These are phyloP conservation scores for Alosa alosa DNA, from an alignment of 2,113 vertebrate genomes.

Conservation along the genomic window DNA sequence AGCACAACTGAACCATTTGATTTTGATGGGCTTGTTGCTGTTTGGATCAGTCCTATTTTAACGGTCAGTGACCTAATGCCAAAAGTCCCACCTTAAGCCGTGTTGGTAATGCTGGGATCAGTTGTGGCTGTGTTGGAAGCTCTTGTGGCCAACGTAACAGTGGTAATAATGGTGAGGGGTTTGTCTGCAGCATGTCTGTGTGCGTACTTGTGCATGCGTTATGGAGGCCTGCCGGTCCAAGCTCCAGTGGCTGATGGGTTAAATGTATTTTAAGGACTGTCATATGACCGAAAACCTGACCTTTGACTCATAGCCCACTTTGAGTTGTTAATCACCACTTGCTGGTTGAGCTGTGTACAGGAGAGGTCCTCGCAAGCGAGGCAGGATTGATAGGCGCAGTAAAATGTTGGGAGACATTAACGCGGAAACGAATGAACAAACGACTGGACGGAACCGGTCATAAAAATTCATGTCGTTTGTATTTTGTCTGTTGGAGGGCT, in stretches of 20 bases:
- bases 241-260: constrained; percentile 55
- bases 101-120: constrained; percentile 49
- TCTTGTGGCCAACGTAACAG: constrained; percentile 23
- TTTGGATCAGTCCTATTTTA: constrained; percentile 64
- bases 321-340: constrained; percentile 44
- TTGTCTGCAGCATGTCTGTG: constrained; percentile 8
- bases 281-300: constrained; percentile 57
- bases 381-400: neutral
- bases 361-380: neutral
- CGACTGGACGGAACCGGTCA: neutral
- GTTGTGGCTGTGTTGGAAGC: constrained; percentile 29
- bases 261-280: constrained; percentile 64
- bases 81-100: constrained; percentile 53
- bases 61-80: constrained; percentile 58
- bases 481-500: neutral
- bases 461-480: neutral
- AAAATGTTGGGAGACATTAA: neutral
- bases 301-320: constrained; percentile 48
- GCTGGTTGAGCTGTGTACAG: constrained; percentile 3
- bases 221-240: constrained; percentile 19
- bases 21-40: constrained; percentile 61
- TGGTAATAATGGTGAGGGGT: constrained; percentile 20
- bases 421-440: neutral
- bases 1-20: constrained; percentile 63
- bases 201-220: constrained; percentile 31